A percentile compares a stretch with the other conserved stretches of the same genome.
Conservation (phyloP, 2,797 vertebrate genomes). For the Rousettus madagascariensis region DNA sequence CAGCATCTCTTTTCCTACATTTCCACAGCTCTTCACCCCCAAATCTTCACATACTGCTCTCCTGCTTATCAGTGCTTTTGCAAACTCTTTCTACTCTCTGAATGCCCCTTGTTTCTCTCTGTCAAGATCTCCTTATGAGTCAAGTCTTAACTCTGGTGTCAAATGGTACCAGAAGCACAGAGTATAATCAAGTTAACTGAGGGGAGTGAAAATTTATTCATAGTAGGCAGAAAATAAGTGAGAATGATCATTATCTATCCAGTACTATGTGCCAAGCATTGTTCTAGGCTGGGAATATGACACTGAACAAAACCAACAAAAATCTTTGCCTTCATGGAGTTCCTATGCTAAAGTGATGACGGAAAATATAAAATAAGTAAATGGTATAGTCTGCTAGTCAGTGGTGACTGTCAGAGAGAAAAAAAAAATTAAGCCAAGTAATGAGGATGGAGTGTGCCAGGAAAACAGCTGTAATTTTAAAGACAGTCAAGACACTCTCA, state of each 20-base stretch:
- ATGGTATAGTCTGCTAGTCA: not conserved
- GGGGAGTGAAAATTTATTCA: not conserved
- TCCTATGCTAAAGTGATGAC: not conserved
- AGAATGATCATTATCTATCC: not conserved
- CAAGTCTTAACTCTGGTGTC: not conserved
- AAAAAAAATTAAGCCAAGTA: not conserved
- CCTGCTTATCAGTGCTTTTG: not conserved
- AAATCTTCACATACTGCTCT: not conserved
- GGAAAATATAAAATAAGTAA: not conserved
- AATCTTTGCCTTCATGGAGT: not conserved
- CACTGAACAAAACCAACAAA: not conserved
- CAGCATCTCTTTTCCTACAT: not conserved
- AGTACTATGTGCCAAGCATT: not conserved
- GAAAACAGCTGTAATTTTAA: not conserved
- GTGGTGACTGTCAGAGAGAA: not conserved
- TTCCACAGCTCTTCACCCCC: not conserved
- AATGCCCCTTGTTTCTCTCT: not conserved
- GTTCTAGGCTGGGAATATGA: not conserved
- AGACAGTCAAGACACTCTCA: not conserved
- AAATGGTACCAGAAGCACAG: not conserved
- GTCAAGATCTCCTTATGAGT: not conserved
- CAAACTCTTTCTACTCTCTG: not conserved
- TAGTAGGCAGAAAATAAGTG: not conserved
- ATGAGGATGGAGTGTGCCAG: not conserved
- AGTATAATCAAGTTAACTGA: not conserved